phyloP scores from a whole-genome alignment of 1,140 invertebrate genomes.

The Euglossa dilemma region DNA sequence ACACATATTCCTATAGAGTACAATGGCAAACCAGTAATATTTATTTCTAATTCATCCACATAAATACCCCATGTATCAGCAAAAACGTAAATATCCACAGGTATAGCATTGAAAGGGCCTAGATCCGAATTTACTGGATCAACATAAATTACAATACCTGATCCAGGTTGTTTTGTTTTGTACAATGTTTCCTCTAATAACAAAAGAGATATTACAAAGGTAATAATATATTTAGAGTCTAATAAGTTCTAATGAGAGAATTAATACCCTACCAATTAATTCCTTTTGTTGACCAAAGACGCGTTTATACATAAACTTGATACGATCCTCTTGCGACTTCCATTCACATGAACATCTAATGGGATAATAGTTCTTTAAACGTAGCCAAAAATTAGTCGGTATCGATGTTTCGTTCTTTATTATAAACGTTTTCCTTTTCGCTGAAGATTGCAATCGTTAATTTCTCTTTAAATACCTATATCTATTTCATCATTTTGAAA shows the following conservation, averaged over 20 bases:
- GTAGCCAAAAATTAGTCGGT: background rate
- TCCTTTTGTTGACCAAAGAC: background rate
- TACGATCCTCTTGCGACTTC: slow-evolving; percentile 16
- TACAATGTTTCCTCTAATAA: slow-evolving; percentile 24
- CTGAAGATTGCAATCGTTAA: slow-evolving; percentile 11
- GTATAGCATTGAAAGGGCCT: slow-evolving; percentile 36
- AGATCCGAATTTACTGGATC: slow-evolving; percentile 44
- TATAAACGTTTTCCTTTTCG: slow-evolving; percentile 42
- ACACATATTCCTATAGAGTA: slow-evolving; percentile 73
- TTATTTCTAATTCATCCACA: slow-evolving; percentile 76
- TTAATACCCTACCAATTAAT: slow-evolving; percentile 6
- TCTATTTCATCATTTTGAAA: background rate
- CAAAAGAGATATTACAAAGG: background rate
- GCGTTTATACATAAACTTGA: slow-evolving; percentile 24
- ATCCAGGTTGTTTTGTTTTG: slow-evolving; percentile 18
- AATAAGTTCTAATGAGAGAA: background rate
- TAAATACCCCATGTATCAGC: slow-evolving; percentile 79
- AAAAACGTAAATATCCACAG: slow-evolving; percentile 75
- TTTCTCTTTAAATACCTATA: background rate
- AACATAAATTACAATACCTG: slow-evolving; percentile 43
- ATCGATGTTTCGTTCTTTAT: slow-evolving; percentile 52
- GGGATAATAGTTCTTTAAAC: slow-evolving; percentile 38
- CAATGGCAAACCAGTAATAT: slow-evolving; percentile 70
- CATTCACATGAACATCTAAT: slow-evolving; percentile 24
- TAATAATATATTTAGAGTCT: background rate